phyloP scores from a whole-genome alignment of 2,888 invertebrate genomes.

The Lasioglossum leucozonium region DNA sequence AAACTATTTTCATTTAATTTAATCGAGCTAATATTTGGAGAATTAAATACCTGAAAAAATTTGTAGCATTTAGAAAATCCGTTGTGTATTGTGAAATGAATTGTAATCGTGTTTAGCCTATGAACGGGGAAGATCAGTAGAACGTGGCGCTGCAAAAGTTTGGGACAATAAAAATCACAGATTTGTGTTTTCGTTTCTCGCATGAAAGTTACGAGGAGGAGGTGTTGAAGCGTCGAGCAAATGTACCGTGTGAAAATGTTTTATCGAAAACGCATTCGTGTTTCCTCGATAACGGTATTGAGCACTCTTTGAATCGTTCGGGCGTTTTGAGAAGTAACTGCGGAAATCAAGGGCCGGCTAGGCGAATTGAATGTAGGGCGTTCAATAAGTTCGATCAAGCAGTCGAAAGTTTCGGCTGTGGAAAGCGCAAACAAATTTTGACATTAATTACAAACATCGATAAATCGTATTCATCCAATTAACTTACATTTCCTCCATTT shows the following conservation, averaged over 20 bases:
- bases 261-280: slow-evolving; percentile 27
- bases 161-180: not conserved
- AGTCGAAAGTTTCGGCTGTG: not conserved
- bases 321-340: slow-evolving; percentile 11
- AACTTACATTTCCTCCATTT: not conserved
- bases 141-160: not conserved
- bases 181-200: slow-evolving; percentile 7
- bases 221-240: slow-evolving; percentile 16
- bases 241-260: slow-evolving; percentile 36
- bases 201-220: slow-evolving; percentile 16
- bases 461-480: not conserved
- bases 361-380: slow-evolving; percentile 6
- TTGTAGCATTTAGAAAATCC: too few relatives aligned
- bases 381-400: slow-evolving; percentile 4
- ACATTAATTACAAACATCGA: not conserved
- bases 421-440: not conserved
- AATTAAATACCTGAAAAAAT: too few relatives aligned
- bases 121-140: not conserved
- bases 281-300: slow-evolving; percentile 21
- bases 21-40: too few relatives aligned
- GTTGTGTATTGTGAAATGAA: too few relatives aligned
- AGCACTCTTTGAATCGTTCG: slow-evolving; percentile 21
- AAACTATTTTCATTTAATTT: too few relatives aligned
- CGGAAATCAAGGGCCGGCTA: not conserved
- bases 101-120: not conserved